Base-by-base conservation (phyloP, 2,888 invertebrate genomes). In the Epinotia nisella region DNA sequence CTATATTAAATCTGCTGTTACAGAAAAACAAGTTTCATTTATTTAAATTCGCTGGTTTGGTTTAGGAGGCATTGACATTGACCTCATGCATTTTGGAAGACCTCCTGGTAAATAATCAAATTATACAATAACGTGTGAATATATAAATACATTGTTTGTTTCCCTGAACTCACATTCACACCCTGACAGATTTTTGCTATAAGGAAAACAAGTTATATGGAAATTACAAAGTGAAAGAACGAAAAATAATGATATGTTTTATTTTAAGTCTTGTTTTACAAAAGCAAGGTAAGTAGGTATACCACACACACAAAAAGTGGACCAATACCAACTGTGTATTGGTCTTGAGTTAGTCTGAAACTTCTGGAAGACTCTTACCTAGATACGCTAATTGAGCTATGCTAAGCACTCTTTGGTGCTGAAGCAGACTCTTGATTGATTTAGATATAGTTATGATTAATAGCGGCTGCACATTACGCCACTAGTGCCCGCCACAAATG, bases 61-160 rank as follows among this genome's bases (percentile, higher is more conserved):
- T 62, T 76, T 74, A 74, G 75, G 70, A 76, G 78, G 70, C 76
- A 76, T 75, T 76, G 80, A 78, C 85, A 83, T 81, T 85, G 82
- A 83, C 81, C 82, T 84, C 79, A 83, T 82, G 82, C 83, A 85
- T 83, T 78, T 79, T 77, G 76, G 78, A 81, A 72, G 71, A 78
- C 71, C 70, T 76, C 75, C 77, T 74, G 78, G 79, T 80, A 80
- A 80, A 81, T 78, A 81, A 60, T 76, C 72, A 76, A 76, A 76
- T 77, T 76, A 82, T 82, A 80, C 80, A 79, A 77, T 74, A 79
- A 68, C 76, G 56, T 58, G 49, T 45, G 61, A 61, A 72, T 72
- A 56, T 39, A 71, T 53, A 71, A 21, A 68, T 56, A 41, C 56
- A 45, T 62, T 10, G 21, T 21, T 39, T 35, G 39, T 56, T 72